Evolutionary conservation across 2,113 vertebrate genomes (phyloP), one percentile per base, ranked within the genome.

Genomic region (Aramus guarauna): DNA sequence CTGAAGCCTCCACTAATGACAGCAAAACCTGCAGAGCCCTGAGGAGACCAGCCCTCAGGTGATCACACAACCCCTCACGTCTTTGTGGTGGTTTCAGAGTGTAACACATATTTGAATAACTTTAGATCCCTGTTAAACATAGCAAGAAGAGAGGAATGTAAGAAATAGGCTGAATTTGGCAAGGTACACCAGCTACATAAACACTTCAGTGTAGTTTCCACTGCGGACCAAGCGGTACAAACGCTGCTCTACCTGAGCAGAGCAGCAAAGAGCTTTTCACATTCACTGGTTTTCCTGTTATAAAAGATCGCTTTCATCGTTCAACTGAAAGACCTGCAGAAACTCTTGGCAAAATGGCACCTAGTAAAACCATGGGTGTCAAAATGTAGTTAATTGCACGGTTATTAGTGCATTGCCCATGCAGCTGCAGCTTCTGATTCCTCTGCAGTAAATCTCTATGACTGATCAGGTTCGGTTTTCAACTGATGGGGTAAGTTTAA

Each of bases 401-500:
- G 24, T 8, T 73, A 37, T 18, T 29, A 8, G 29, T 2, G 21
- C 59, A 62, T 15, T 0, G 3, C 17, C 43, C 2, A 0, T 37
- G 75, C 74, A 85, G 78, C 37, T 85, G 79, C 39, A 66, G 36
- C 39, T 79, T 90, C 78, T 11, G 2, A 72, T 47, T 90, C 74
- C 75, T 76, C 72, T 77, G 71, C 43, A 62, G 62, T 56, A 66
- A 64, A 48, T 76, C 45, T 81, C 85, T 80, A 76, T 74, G 55
- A 90, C 79, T 80, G 75, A 39, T 82, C 9, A 19, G 78, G 82
- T 88, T 92, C 23, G 0, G 47, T 72, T 95, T 91, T 71, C 82
- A 84, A 4, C 60, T 36, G 43, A 36, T 36, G 11, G 21, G 29
- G 22, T 13, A 47, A 85, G 26, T 58, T 90, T 71, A 89, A 92